Base-by-base conservation (phyloP, 2,797 vertebrate genomes). In the Enteromius anoplus region DNA sequence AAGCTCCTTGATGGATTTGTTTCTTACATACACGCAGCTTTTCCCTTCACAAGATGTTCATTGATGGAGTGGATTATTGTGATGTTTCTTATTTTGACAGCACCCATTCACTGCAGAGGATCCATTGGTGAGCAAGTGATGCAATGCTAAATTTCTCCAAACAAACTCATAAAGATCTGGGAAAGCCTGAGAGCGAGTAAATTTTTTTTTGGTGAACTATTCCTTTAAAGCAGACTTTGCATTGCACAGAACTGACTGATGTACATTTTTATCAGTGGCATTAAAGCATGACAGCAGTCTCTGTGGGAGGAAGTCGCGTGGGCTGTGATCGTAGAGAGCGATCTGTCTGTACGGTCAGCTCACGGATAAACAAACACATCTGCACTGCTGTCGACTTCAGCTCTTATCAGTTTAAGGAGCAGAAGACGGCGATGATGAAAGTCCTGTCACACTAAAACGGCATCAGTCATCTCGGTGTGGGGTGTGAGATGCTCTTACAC, bases 341-440 rank as follows among this genome's bases (percentile, higher is more conserved):
- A 76, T 58, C n/a, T 40, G 34, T 76, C 66, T 29, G 17, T 70
- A 29, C 23, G 23, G 66, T 80, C 68, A 40, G 60, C 60, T 76
- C 37, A 21, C 32, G 62, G 29, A 40, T 66, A 51, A 78, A 78
- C 77, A 55, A 66, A 79, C n/a, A 12, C 42, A 75, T 82, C 80
- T 65, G n/a, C 62, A 53, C 58, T 75, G 71, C 60, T 21, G 37
- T 68, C 14, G 47, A 66, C 58, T 51, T 7, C 26, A 32, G 75
- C 58, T 66, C 62, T 76, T 65, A 40, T 49, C 62, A 17, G 34
- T 68, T 68, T 82, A 62, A 69, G 37, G 49, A 80, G 53, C 34
- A 58, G 81, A 80, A 76, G 81, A 77, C 47, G 47, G 58, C 32
- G 62, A 75, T 45, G 73, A 76, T 82, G 62, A 77, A 75, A 77